These are phyloP conservation scores for human (Homo sapiens) DNA, from an alignment of 2,113 vertebrate genomes.

Conservation along the genomic window DNA sequence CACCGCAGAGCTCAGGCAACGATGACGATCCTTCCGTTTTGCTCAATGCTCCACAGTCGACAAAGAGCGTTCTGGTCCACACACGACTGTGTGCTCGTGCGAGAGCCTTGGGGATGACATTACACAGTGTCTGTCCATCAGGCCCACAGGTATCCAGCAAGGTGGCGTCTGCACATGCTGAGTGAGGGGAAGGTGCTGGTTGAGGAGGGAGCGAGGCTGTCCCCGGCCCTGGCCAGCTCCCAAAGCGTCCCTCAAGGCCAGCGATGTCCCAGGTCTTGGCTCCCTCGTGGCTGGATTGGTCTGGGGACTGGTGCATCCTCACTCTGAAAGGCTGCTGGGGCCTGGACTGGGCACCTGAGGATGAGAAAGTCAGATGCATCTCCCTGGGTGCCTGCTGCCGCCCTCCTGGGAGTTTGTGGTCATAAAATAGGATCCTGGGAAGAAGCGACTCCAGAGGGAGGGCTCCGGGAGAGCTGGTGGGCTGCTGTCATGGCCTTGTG, in stretches of 20 bases:
- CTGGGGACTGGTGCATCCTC: background rate
- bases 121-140: too few species aligned
- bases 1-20: background rate
- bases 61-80: background rate
- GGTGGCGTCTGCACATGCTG: background rate
- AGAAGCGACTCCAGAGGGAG: background rate
- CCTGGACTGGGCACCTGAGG: background rate
- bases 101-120: background rate
- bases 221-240: background rate
- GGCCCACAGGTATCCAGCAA: background rate
- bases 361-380: background rate
- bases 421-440: background rate
- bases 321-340: background rate
- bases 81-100: background rate
- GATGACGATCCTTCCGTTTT: background rate
- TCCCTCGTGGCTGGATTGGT: background rate
- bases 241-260: background rate
- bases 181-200: background rate
- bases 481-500: too few species aligned
- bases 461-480: rapidly evolving
- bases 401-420: background rate
- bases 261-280: background rate
- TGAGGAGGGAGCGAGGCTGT: background rate
- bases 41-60: background rate
- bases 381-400: background rate